Conservation (phyloP, 1,140 invertebrate species). For the Drosophila sproati region DNA sequence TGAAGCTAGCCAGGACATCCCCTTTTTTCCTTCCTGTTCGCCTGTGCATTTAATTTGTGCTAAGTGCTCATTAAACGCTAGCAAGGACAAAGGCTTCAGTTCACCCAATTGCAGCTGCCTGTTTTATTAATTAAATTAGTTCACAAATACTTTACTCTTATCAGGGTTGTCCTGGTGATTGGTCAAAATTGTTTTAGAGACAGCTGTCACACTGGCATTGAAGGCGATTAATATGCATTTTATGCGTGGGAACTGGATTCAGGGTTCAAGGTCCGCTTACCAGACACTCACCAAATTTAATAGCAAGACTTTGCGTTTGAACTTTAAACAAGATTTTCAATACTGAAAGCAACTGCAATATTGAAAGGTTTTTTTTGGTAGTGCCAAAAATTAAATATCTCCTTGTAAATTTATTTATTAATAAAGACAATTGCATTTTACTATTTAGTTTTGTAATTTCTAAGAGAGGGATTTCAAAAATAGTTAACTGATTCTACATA, state of each 20-base stretch:
- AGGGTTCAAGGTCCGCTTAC: slow-evolving; percentile 12
- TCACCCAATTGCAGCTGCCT: slow-evolving; percentile 12
- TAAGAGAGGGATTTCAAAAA: no score
- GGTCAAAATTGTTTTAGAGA: slow-evolving; percentile 24
- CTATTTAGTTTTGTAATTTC: no score
- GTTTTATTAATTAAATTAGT: slow-evolving; percentile 73
- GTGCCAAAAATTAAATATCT: not conserved
- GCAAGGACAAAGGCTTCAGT: slow-evolving; percentile 15
- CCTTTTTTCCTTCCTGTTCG: slow-evolving; percentile 14
- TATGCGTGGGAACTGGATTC: not conserved
- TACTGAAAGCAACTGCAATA: slow-evolving; percentile 13
- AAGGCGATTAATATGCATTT: slow-evolving; percentile 30
- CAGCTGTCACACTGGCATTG: not conserved
- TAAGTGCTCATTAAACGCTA: slow-evolving; percentile 63
- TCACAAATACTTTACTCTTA: slow-evolving; percentile 36
- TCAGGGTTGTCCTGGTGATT: slow-evolving; percentile 21
- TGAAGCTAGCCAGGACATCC: slow-evolving; percentile 34
- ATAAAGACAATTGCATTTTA: not conserved
- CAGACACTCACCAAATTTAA: slow-evolving; percentile 8
- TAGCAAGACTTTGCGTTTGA: slow-evolving; percentile 31
- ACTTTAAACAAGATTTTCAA: slow-evolving; percentile 54
- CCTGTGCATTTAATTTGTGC: slow-evolving; percentile 59
- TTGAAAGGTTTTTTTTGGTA: not conserved
- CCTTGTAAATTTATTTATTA: not conserved
- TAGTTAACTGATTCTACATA: no score